Percentiles rank a stretch among this genome's conserved stretches.
phyloP scores from a whole-genome alignment of 2,888 invertebrate genomes.

The Aleiodes leptofemur region DNA sequence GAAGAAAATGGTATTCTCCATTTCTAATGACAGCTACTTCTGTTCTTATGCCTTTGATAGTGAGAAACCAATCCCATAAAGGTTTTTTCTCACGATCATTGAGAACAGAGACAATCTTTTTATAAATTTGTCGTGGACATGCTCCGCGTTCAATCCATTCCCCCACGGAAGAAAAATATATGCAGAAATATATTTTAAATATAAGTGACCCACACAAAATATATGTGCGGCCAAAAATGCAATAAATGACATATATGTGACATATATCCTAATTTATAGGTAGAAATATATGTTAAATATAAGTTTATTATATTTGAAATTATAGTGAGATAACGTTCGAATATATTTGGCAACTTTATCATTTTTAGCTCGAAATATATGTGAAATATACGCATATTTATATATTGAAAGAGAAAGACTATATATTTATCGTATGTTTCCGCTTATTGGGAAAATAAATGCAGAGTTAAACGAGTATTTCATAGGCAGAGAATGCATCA shows the following conservation, averaged over 20 bases:
- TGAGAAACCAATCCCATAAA: too few species aligned
- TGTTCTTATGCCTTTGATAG: too few species aligned
- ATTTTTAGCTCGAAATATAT: not conserved
- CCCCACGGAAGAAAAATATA: constrained; percentile 6
- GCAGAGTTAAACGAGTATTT: not conserved
- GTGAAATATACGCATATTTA: not conserved
- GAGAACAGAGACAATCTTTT: too few species aligned
- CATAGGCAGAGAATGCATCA: too few species aligned
- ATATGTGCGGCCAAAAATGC: constrained; percentile 10
- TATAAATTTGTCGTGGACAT: too few species aligned
- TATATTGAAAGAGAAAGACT: not conserved
- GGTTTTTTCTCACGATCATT: too few species aligned
- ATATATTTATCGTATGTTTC: not conserved
- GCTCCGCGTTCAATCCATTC: not conserved
- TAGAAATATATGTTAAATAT: not conserved
- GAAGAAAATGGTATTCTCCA: too few species aligned
- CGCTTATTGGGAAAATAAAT: not conserved
- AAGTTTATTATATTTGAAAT: not conserved
- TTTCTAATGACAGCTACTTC: too few species aligned
- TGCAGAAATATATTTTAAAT: not conserved
- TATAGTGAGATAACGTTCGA: not conserved
- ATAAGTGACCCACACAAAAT: not conserved
- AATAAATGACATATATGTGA: not conserved
- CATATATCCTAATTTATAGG: not conserved
- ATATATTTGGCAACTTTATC: not conserved